Percentiles rank a stretch among this genome's conserved stretches.
phyloP scores from a whole-genome alignment of 2,113 vertebrate genomes.

The Columbina picui region DNA sequence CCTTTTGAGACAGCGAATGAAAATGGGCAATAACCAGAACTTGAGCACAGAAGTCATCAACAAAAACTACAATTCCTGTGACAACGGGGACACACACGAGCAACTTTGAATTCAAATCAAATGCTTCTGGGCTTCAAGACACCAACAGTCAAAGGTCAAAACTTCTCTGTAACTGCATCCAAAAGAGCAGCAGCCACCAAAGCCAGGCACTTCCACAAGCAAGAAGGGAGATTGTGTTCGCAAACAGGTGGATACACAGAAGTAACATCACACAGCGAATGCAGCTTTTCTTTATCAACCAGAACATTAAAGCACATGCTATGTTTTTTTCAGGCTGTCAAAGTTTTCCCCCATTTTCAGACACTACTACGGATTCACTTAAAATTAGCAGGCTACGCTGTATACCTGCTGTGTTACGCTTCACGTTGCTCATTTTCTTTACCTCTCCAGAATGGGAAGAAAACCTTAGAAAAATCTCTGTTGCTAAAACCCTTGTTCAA shows the following conservation, averaged over 20 bases:
- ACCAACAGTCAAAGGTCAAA: neutral
- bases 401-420: neutral
- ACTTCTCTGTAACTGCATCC: neutral
- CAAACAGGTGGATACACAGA: neutral
- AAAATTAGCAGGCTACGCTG: neutral
- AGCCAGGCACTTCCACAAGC: neutral
- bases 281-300: neutral
- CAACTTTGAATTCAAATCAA: neutral
- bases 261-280: rapidly evolving
- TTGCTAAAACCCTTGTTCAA: neutral
- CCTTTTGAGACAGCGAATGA: neutral
- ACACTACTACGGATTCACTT: neutral
- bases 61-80: neutral
- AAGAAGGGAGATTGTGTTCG: neutral
- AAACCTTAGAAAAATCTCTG: neutral
- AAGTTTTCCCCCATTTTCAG: neutral
- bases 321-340: neutral
- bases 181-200: neutral
- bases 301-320: neutral
- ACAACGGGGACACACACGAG: rapidly evolving
- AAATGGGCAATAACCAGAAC: neutral
- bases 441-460: neutral
- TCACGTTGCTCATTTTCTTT: neutral
- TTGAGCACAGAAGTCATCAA: rapidly evolving
- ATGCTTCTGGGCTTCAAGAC: neutral